Percentiles rank a stretch among this genome's conserved stretches.
Evolutionary conservation across 2,113 vertebrate species (phyloP).

Genomic region (Ictalurus furcatus): DNA sequence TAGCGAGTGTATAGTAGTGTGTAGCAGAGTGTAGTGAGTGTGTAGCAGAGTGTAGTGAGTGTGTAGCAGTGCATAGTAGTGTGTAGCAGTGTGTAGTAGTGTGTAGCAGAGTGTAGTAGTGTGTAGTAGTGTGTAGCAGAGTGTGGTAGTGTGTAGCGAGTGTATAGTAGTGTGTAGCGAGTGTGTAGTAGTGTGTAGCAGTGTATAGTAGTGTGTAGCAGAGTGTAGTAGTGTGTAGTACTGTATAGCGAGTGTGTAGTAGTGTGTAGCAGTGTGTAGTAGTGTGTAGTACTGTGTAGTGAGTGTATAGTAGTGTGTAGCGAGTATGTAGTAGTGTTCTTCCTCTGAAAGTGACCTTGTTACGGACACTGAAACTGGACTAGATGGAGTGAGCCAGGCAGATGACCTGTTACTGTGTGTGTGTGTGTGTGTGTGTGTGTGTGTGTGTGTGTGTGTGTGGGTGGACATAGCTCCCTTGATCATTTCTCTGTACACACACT

Average conservation of each 20-base stretch:
- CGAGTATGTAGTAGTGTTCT: not conserved
- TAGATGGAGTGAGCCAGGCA: constrained; percentile 23
- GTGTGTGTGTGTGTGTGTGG: constrained; percentile 21
- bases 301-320: not conserved
- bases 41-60: not conserved
- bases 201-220: not conserved
- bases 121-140: not conserved
- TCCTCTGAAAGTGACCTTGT: constrained; percentile 42
- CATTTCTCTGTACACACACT: constrained; percentile 44
- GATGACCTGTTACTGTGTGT: constrained; percentile 48
- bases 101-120: too few relatives aligned
- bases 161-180: too few relatives aligned
- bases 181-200: too few relatives aligned
- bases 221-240: not conserved
- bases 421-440: constrained; percentile 15
- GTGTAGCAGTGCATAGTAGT: too few relatives aligned
- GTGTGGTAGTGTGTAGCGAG: too few relatives aligned
- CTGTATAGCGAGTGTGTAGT: not conserved
- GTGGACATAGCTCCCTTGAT: constrained; percentile 21
- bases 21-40: not conserved
- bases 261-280: not conserved
- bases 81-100: too few relatives aligned
- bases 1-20: too few relatives aligned
- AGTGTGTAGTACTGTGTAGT: not conserved
- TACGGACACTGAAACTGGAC: constrained; percentile 43